Percentiles rank a stretch among this genome's conserved stretches.
Conservation (phyloP, 2,113 vertebrate genomes). For the Aspiorhynchus laticeps region DNA sequence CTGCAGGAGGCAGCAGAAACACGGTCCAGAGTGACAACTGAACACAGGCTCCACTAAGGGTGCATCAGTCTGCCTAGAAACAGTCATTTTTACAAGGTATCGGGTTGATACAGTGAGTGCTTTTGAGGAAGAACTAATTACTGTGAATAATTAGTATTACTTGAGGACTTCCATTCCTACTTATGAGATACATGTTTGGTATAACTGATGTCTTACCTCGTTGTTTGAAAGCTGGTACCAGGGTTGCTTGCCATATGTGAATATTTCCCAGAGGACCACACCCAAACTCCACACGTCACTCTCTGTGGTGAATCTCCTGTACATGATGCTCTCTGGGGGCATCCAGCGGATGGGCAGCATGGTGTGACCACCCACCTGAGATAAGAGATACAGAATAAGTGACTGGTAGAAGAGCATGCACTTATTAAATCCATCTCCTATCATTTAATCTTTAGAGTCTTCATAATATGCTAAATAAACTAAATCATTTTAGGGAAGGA, state of each 20-base stretch:
- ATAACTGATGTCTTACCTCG: conserved; percentile 77
- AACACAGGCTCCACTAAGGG: not conserved
- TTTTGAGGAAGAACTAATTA: not conserved
- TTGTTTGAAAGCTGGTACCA: conserved; percentile 99
- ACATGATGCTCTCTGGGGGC: conserved; percentile 99
- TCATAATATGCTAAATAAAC: not conserved
- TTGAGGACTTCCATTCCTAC: not conserved
- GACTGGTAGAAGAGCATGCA: not conserved
- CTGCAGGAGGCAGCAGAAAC: conserved; percentile 65
- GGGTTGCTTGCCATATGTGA: conserved; percentile 98
- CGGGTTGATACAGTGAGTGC: not conserved
- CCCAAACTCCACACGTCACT: conserved; percentile 99
- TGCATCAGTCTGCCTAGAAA: conserved; percentile 5
- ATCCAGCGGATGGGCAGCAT: conserved; percentile 99
- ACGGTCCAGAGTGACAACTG: not conserved
- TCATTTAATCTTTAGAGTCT: not conserved
- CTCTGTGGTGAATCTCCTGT: conserved; percentile 97
- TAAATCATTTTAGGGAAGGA: not conserved
- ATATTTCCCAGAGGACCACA: conserved; percentile 98
- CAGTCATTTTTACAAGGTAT: not conserved
- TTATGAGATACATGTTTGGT: not conserved
- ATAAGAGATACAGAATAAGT: conserved; percentile 43
- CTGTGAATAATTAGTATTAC: not conserved
- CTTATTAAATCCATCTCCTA: not conserved
- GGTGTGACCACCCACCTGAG: conserved; percentile 95